Conservation (phyloP, 2,113 vertebrate genomes). For the Lagenorhynchus albirostris region DNA sequence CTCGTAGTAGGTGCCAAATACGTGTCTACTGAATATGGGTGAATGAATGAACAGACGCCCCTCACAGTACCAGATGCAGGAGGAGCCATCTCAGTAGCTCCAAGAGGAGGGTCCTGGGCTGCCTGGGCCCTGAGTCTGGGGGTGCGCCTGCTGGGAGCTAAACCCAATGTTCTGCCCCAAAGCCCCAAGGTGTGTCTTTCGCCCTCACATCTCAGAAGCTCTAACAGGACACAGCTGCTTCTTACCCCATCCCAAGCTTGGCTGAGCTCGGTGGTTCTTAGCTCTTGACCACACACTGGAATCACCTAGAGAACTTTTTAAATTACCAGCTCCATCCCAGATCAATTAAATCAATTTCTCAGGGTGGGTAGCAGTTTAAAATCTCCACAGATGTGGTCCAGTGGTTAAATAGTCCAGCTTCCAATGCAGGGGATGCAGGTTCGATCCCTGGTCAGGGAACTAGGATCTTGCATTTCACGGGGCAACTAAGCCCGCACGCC, state of each 20-base stretch:
- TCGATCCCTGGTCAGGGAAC: no score
- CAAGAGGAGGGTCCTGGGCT: background rate
- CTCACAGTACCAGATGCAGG: background rate
- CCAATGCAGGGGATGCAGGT: no score
- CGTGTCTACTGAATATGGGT: accelerated
- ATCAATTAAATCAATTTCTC: background rate
- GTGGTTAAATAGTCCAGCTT: no score
- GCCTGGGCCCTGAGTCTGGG: background rate
- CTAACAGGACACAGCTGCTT: background rate
- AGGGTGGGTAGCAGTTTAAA: background rate
- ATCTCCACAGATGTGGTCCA: no score
- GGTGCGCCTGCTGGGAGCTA: background rate
- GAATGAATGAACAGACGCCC: background rate
- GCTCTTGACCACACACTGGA: background rate
- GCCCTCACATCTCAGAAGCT: background rate
- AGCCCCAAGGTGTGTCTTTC: no score
- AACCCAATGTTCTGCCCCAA: background rate
- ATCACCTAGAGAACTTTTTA: background rate
- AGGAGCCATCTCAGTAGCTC: background rate
- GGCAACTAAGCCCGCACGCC: no score
- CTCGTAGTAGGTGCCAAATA: background rate
- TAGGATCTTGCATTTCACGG: no score
- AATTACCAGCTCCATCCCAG: background rate
- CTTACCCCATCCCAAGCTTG: accelerated
- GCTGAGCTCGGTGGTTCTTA: background rate